phyloP scores from a whole-genome alignment of 2,797 vertebrate genomes.

The Etheostoma nigrum region DNA sequence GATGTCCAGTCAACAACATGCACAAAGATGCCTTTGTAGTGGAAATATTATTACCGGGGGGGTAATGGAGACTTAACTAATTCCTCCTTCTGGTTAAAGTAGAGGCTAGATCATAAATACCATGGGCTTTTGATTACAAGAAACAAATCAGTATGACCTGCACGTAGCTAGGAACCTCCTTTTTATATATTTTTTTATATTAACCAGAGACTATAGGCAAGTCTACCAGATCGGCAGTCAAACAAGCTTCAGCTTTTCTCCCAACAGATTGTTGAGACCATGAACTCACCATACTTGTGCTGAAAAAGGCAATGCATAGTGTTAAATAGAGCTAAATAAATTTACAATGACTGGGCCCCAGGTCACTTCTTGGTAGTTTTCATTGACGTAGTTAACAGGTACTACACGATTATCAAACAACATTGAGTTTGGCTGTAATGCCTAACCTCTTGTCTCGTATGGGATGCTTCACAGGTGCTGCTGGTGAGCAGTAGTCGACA shows the following conservation, averaged over 20 bases:
- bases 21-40: constrained; percentile 66
- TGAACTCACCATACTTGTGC: constrained; percentile 14
- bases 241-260: constrained; percentile 17
- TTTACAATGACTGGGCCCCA: neutral
- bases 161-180: constrained; percentile 11
- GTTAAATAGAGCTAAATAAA: no score
- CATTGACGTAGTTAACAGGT: neutral
- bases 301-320: neutral
- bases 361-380: neutral
- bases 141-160: constrained; percentile 45
- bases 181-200: neutral
- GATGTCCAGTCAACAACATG: constrained; percentile 37
- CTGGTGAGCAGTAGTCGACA: constrained; percentile 98
- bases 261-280: constrained; percentile 17
- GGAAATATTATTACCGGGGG: constrained; percentile 23
- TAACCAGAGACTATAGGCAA: constrained; percentile 4
- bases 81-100: constrained; percentile 42
- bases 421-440: neutral
- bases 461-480: constrained; percentile 87
- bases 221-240: neutral
- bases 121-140: constrained; percentile 35
- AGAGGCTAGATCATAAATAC: constrained; percentile 27
- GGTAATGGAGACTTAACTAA: constrained; percentile 38
- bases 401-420: neutral
- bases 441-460: constrained; percentile 10